Conservation (phyloP, 2,888 invertebrate genomes). For the Gymnoscelis rufifasciata region DNA sequence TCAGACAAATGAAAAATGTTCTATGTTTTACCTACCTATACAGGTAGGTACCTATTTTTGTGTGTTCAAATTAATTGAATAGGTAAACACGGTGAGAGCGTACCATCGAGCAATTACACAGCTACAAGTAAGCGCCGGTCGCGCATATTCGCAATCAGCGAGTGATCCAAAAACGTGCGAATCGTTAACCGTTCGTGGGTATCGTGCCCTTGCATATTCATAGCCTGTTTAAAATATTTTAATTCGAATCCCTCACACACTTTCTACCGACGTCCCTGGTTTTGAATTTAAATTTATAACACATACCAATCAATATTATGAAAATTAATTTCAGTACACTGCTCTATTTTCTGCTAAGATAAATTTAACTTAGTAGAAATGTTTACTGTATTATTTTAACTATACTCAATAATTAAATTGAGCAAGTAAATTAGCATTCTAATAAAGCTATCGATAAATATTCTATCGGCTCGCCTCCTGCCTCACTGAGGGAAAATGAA, state of each 20-base stretch:
- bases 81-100: conserved; percentile 52
- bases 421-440: too few relatives aligned
- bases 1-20: too few relatives aligned
- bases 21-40: too few relatives aligned
- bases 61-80: conserved; percentile 39
- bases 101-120: conserved; percentile 74
- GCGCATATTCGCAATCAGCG: conserved; percentile 77
- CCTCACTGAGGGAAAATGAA: not conserved
- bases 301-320: not conserved
- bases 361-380: too few relatives aligned
- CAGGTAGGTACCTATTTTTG: too few relatives aligned
- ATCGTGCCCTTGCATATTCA: conserved; percentile 78
- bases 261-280: conserved; percentile 68
- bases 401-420: too few relatives aligned
- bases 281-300: conserved; percentile 44
- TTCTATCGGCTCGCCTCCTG: too few relatives aligned
- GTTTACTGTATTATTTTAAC: too few relatives aligned
- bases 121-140: conserved; percentile 67
- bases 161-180: conserved; percentile 76
- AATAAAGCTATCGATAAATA: too few relatives aligned
- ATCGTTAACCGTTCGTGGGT: conserved; percentile 72
- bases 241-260: conserved; percentile 64
- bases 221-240: conserved; percentile 79
- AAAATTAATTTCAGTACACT: too few relatives aligned
- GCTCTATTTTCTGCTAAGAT: too few relatives aligned